Conservation (phyloP, 2,888 invertebrate genomes). For the Trissolcus brochymenae region DNA sequence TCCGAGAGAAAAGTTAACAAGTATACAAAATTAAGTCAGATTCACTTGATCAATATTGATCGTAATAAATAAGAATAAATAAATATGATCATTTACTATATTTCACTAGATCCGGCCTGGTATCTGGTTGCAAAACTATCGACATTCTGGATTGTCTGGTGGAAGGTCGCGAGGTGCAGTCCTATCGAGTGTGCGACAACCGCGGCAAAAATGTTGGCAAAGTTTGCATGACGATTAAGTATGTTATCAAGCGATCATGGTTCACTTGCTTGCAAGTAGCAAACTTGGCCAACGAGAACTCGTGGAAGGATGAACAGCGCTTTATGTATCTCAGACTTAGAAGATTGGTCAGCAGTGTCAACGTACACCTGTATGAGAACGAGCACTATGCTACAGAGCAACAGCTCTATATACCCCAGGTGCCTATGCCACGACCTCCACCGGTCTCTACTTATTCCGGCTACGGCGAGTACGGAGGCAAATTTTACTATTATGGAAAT, state of each 20-base stretch:
- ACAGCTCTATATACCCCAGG: constrained; percentile 51
- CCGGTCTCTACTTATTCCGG: constrained; percentile 71
- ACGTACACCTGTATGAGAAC: constrained; percentile 68
- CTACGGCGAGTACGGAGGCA: constrained; percentile 72
- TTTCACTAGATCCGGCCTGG: constrained; percentile 64
- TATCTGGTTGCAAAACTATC: constrained; percentile 72
- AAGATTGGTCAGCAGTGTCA: constrained; percentile 70
- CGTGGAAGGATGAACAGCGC: constrained; percentile 72
- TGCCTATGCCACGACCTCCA: constrained; percentile 60
- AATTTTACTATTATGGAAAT: constrained; percentile 72
- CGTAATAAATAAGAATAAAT: background rate
- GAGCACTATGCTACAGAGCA: constrained; percentile 66
- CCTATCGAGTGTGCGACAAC: constrained; percentile 63
- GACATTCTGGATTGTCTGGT: constrained; percentile 72
- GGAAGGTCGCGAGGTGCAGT: constrained; percentile 68
- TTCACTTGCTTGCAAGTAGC: constrained; percentile 70
- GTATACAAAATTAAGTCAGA: constrained; percentile 54
- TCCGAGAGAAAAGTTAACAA: constrained; percentile 72
- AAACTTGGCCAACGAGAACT: constrained; percentile 63
- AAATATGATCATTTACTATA: background rate
- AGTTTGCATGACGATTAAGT: constrained; percentile 70
- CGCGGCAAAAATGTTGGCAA: constrained; percentile 50
- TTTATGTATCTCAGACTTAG: constrained; percentile 73
- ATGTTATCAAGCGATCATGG: constrained; percentile 71
- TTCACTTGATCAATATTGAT: too few species aligned